Conservation (phyloP, 2,888 invertebrate genomes). For the Liopterus haemorrhoidalis region DNA sequence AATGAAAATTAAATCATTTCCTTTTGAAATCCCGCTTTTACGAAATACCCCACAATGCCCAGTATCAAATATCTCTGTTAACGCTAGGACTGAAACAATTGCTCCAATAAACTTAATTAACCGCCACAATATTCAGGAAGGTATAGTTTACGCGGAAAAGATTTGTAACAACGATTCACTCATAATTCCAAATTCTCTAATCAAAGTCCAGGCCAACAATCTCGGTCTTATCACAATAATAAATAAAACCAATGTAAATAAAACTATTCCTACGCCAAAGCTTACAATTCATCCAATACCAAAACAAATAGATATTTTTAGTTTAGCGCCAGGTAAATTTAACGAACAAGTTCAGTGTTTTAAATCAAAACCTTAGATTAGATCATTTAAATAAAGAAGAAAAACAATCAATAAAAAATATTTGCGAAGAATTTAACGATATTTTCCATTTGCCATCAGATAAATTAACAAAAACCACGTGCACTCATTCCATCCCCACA, state of each 20-base stretch:
- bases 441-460: slow-evolving; percentile 5
- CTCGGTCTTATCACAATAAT: slow-evolving; percentile 1
- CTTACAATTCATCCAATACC: slow-evolving; percentile 9
- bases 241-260: slow-evolving; percentile 4
- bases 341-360: not conserved
- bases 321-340: not conserved
- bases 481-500: slow-evolving; percentile 2
- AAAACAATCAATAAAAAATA: slow-evolving; percentile 14
- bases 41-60: slow-evolving; percentile 5
- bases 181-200: slow-evolving; percentile 6
- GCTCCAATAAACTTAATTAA: slow-evolving; percentile 9
- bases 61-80: not conserved
- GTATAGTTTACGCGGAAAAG: slow-evolving; percentile 8
- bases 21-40: slow-evolving; percentile 3
- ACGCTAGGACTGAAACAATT: slow-evolving; percentile 7
- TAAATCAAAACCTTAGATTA: slow-evolving; percentile 4
- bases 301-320: slow-evolving; percentile 8
- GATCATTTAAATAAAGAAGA: slow-evolving; percentile 27
- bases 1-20: not conserved
- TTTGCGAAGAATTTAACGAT: slow-evolving; percentile 13
- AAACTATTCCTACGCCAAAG: not conserved
- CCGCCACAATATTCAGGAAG: slow-evolving; percentile 5
- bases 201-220: slow-evolving; percentile 1
- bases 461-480: slow-evolving; percentile 4
- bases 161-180: not conserved